Percentiles rank a stretch among this genome's conserved stretches.
These are phyloP conservation scores for Actenoides lindsayi DNA, from an alignment of 2,113 vertebrate genomes.

Conservation along the genomic window DNA sequence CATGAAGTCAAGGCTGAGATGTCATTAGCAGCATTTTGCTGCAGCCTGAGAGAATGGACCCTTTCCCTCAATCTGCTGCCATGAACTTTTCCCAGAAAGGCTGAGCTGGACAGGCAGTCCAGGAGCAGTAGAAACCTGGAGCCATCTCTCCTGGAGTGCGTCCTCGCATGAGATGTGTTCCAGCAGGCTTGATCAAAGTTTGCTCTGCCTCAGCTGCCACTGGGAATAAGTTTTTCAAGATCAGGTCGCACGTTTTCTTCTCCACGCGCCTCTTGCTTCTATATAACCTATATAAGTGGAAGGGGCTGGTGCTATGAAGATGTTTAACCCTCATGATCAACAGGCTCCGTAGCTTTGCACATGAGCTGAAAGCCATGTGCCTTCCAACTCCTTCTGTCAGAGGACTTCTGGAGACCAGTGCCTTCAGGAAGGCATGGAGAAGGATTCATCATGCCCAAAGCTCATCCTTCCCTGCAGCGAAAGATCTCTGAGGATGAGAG, in stretches of 20 bases:
- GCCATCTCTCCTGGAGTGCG: neutral
- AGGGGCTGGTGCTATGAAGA: neutral
- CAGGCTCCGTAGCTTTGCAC: neutral
- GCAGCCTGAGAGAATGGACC: neutral
- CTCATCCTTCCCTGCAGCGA: neutral
- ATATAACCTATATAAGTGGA: neutral
- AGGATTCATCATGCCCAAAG: neutral
- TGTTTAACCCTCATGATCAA: neutral
- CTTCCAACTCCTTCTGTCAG: neutral
- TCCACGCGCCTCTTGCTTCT: neutral
- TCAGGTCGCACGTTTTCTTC: neutral
- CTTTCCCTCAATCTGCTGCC: neutral
- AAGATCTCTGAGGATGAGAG: neutral
- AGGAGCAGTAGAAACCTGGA: neutral
- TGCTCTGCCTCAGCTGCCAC: neutral
- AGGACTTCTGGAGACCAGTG: neutral
- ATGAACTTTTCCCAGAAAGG: neutral
- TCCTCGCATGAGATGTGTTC: neutral
- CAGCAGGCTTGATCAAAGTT: neutral
- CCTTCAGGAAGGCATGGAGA: neutral
- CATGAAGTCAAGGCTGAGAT: neutral
- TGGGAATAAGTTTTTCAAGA: neutral
- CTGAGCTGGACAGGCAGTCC: neutral
- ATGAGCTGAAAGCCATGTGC: neutral
- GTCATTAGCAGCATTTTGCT: neutral